Base-by-base conservation (phyloP, 2,888 invertebrate species). In the Rhagonycha lutea region DNA sequence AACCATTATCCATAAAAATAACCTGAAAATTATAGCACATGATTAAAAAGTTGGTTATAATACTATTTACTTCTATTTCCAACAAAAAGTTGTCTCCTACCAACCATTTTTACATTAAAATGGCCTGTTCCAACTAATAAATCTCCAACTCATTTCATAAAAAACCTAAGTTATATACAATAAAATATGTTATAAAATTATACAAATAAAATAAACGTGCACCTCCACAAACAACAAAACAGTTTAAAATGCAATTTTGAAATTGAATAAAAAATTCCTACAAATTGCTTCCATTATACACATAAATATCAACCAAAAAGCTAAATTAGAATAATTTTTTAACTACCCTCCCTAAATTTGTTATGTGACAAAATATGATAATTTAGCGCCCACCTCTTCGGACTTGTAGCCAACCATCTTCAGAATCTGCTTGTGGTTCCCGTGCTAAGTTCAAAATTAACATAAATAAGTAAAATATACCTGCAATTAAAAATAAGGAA, bases 1-100 rank as follows among this genome's bases (percentile, higher is more conserved):
- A 47, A 80, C 83, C 82, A 82, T 81, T 82, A 83, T 81, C 83
- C 80, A 81, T 82, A 81, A 81, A 80, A 80, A 78, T 74, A 79
- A 81, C 81, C 83, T 82, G 83, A 78, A 81, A 82, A 80, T 75
- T 79, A 82, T 80, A 81, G 63, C 47, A 47, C 47, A 47, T n/a
- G 7, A 47, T 47, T 47, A 47, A 47, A 47, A 47, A n/a, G n/a
- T n/a, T n/a, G 47, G n/a, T 47, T 47, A 47, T 47, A 18, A 18
- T 18, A 18, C 2, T 18, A 47, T 47, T 47, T n/a, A 47, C 47
- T 47, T 47, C n/a, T n/a, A 47, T 47, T 47, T 47, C n/a, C 47
- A 47, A n/a, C 47, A n/a, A 47, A 47, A 47, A n/a, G 7, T n/a
- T 47, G 47, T n/a, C 18, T 18, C 47, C 47, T 47, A n/a, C 47